Evolutionary conservation across 2,888 invertebrate species (phyloP), one percentile per base, ranked within the genome.

Genomic region (Steromphala cineraria): DNA sequence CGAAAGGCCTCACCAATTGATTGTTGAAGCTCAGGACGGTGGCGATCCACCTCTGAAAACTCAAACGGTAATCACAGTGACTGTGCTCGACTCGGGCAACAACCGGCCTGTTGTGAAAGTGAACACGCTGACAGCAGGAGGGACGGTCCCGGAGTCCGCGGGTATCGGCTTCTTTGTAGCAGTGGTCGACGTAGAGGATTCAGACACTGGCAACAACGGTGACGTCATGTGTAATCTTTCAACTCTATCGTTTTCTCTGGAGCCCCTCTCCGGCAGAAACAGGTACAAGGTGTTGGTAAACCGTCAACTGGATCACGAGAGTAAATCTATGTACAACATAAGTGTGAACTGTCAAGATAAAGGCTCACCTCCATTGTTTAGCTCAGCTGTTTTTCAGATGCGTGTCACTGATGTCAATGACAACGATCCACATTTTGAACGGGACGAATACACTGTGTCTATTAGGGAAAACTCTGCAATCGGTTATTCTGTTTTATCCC

Each of bases 21-120:
- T 79, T 67, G 84, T 86, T 53, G 84, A 82, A 28, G 86, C 86
- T 19, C 53, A 74, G 0, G 88, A 88, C 55, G 80, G 84, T 17
- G 88, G 87, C 0, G 77, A 77, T 5, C 83, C 85, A 0, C 84
- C 86, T 0, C 76, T 82, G 40, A 82, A 81, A 75, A 78, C 85
- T 53, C 84, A 86, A 74, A 82, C 84, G 0, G 79, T 85, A 10
- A 86, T 87, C 13, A 81, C 81, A 24, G 79, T 88, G 21, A 75
- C 77, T 13, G 96, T 98, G 10, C 97, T 97, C 90, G 93, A 93
- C 80, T 98, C 97, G 93, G 98, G 98, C 93, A 98, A 98, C 93
- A 98, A 98, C 93, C 98, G 98, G 5, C 98, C 98, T 0, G 95
- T 97, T 28, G 83, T 87, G 10, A 75, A 40, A 17, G 82, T 87